Base-by-base conservation (phyloP, 2,888 invertebrate genomes). In the Sipha maydis region DNA sequence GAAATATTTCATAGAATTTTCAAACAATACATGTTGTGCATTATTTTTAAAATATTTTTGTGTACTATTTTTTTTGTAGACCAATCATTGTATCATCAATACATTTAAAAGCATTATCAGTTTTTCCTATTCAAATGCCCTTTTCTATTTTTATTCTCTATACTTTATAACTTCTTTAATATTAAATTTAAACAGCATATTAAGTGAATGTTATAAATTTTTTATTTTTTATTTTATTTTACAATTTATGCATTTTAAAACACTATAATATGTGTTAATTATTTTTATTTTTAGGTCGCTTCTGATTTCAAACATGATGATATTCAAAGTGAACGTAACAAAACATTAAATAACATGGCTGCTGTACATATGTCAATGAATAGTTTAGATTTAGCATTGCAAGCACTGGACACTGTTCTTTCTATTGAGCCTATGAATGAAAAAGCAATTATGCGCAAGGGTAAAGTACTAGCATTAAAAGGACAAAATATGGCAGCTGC, bases 321-420 rank as follows among this genome's bases (percentile, higher is more conserved):
- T 69, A 91, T 98, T 83, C 91, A 97, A 56, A 96, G 97, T 85
- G 96, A 97, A 91, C 93, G 97, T 90, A 93, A 97, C 84, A 95
- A 96, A 91, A 96, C 97, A 1, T 95, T 96, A 91, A 98, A 98
- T 92, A 98, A 98, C 92, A 94, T 98, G 93, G 97, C 98, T 25
- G 97, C 97, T 90, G 96, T 97, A 25, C 98, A 98, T 92, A 94
- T 98, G 90, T 97, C 97, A 93, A 95, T 96, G 71, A 95, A 96
- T 88, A 96, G 96, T 17, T 97, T 94, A 91, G 97, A 97, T 90
- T 95, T 96, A 19, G 98, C 98, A 11, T 93, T 97, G 41, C 94
- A 95, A 92, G 96, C 97, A 17, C 95, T 98, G 54, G 96, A 96
- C 83, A 94, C 95, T 91, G 98, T 98, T 3, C 92, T 98, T 25